Conservation (phyloP, 1,140 invertebrate genomes). For the Heliconius congener region DNA sequence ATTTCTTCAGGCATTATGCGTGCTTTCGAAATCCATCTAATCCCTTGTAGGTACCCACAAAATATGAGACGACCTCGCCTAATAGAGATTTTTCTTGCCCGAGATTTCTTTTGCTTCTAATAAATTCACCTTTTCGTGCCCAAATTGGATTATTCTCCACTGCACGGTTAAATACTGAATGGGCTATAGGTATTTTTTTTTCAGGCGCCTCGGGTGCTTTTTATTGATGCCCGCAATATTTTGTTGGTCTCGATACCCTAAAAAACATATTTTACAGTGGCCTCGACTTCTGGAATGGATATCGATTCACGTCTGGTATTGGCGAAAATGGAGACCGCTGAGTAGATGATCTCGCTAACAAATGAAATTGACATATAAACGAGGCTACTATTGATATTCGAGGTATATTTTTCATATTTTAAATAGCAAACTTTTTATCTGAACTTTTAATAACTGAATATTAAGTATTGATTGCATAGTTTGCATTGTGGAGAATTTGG, state of each 20-base stretch:
- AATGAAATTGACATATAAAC: slow-evolving; percentile 36
- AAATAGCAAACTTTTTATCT: neutral
- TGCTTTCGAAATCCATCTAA: slow-evolving; percentile 33
- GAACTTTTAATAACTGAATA: neutral
- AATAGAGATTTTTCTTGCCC: slow-evolving; percentile 41
- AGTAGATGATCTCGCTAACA: slow-evolving; percentile 33
- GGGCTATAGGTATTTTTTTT: slow-evolving; percentile 38
- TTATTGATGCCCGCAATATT: slow-evolving; percentile 48
- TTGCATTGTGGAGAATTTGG: neutral
- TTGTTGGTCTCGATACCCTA: slow-evolving; percentile 36
- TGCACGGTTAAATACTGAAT: slow-evolving; percentile 47
- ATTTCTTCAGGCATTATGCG: slow-evolving; percentile 41
- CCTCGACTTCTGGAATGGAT: slow-evolving; percentile 21
- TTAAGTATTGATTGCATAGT: neutral
- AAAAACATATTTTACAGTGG: slow-evolving; percentile 45
- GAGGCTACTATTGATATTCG: neutral
- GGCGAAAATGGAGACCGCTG: slow-evolving; percentile 23
- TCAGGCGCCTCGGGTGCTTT: slow-evolving; percentile 38
- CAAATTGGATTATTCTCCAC: slow-evolving; percentile 50
- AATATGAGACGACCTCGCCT: slow-evolving; percentile 43
- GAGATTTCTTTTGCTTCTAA: slow-evolving; percentile 41
- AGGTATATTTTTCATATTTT: neutral
- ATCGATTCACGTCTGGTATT: slow-evolving; percentile 32
- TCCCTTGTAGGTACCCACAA: slow-evolving; percentile 45
- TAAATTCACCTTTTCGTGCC: slow-evolving; percentile 46